A percentile compares a stretch with the other conserved stretches of the same genome.
Conservation (phyloP, 1,140 invertebrate species). For the Kradibia gibbosae region DNA sequence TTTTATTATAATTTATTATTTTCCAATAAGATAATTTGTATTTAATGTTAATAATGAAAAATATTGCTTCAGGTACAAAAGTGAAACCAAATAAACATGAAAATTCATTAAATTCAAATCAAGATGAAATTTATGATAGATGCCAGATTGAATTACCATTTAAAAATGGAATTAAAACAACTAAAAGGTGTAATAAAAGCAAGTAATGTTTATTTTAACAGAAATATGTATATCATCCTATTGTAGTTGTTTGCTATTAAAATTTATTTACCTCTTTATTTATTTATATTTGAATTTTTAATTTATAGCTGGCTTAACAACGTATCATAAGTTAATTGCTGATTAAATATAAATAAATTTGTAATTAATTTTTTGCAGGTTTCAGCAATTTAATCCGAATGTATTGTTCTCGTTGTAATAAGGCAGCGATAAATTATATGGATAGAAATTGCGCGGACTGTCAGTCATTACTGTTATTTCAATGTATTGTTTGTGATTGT, state of each 20-base stretch:
- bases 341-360: neutral
- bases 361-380: conserved; percentile 24
- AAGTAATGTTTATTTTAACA: neutral
- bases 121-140: neutral
- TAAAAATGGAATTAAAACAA: neutral
- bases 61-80: neutral
- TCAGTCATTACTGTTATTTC: conserved; percentile 24
- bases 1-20: neutral
- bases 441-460: conserved; percentile 17
- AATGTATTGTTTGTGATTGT: conserved; percentile 24
- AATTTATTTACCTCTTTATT: neutral
- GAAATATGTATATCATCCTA: too few species aligned
- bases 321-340: neutral
- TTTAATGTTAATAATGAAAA: neutral
- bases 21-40: neutral
- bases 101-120: neutral
- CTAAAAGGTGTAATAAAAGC: conserved; percentile 1
- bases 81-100: neutral
- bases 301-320: neutral
- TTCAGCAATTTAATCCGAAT: conserved; percentile 13
- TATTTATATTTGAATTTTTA: neutral
- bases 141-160: neutral
- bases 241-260: neutral
- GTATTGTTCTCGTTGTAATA: conserved; percentile 32
- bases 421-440: neutral